A percentile compares a stretch with the other conserved stretches of the same genome.
Evolutionary conservation across 1,140 invertebrate genomes (phyloP).

Genomic region (Zaprionus ornatus): DNA sequence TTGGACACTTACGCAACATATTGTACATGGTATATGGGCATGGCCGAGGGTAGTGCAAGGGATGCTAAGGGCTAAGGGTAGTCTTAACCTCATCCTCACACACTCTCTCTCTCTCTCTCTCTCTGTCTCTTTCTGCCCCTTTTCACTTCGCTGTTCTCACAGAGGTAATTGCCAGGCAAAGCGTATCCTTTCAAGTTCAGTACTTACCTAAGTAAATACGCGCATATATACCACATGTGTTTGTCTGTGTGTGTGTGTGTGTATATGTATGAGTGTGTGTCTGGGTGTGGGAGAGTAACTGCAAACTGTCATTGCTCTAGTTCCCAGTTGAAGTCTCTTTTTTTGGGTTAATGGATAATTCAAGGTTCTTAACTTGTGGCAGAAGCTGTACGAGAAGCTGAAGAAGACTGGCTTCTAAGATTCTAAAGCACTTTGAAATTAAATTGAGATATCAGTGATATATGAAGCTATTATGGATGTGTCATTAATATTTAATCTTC

Average conservation of each 20-base stretch:
- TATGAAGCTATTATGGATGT: neutral
- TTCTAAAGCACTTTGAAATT: neutral
- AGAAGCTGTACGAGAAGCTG: neutral
- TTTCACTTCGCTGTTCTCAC: slow-evolving; percentile 8
- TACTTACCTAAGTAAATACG: slow-evolving; percentile 47
- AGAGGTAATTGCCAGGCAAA: slow-evolving; percentile 43
- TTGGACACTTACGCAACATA: slow-evolving; percentile 72
- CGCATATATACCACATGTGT: slow-evolving; percentile 11
- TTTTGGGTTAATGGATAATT: slow-evolving; percentile 19
- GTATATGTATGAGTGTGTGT: slow-evolving; percentile 5
- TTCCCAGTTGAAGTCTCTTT: slow-evolving; percentile 11
- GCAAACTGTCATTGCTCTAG: slow-evolving; percentile 22
- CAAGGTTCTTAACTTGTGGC: neutral
- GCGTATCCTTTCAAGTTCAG: slow-evolving; percentile 46
- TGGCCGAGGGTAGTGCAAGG: slow-evolving; percentile 28
- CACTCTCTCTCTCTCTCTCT: neutral
- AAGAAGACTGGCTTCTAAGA: no score
- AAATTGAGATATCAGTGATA: neutral
- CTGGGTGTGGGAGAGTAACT: slow-evolving; percentile 6
- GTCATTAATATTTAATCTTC: neutral
- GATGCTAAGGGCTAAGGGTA: slow-evolving; percentile 28
- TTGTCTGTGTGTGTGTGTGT: slow-evolving; percentile 4
- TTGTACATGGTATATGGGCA: slow-evolving; percentile 39
- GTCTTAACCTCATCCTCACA: slow-evolving; percentile 7
- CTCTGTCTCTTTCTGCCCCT: neutral